Evolutionary conservation across 2,113 vertebrate genomes (phyloP).

Genomic region (Calyptomena viridis): DNA sequence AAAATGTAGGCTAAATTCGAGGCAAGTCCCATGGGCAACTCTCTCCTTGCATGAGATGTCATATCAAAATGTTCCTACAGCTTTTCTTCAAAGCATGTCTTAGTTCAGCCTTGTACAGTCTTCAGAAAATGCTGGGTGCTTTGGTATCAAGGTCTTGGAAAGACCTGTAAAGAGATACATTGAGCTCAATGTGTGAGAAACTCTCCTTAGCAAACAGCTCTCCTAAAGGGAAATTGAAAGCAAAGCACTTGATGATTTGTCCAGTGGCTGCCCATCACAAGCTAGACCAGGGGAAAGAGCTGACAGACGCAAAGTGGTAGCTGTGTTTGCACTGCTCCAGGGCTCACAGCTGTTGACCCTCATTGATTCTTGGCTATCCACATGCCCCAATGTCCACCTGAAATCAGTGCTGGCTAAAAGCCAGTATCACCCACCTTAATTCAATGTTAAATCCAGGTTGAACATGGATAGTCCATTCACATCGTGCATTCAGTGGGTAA

Average conservation of each 20-base stretch:
- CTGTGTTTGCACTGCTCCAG: neutral
- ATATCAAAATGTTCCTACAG: neutral
- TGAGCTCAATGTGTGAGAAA: neutral
- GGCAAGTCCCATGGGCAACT: neutral
- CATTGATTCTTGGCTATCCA: neutral
- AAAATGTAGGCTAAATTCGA: neutral
- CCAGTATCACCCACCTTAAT: constrained; percentile 78
- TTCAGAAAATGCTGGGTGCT: neutral
- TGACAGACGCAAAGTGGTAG: neutral
- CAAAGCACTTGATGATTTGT: neutral
- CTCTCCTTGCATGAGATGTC: neutral
- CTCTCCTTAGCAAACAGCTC: neutral
- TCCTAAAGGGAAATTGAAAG: neutral
- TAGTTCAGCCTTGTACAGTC: neutral
- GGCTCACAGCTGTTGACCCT: neutral
- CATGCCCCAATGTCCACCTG: neutral
- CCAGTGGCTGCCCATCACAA: neutral
- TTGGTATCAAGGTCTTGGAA: neutral
- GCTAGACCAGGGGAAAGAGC: neutral
- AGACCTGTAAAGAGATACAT: neutral
- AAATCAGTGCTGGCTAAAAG: neutral
- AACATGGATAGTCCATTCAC: constrained; percentile 93
- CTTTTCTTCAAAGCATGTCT: neutral
- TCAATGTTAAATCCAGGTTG: constrained; percentile 87
- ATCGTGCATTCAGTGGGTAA: constrained; percentile 93